Base-by-base conservation (phyloP, 1,140 invertebrate species). In the Gryon sp. region DNA sequence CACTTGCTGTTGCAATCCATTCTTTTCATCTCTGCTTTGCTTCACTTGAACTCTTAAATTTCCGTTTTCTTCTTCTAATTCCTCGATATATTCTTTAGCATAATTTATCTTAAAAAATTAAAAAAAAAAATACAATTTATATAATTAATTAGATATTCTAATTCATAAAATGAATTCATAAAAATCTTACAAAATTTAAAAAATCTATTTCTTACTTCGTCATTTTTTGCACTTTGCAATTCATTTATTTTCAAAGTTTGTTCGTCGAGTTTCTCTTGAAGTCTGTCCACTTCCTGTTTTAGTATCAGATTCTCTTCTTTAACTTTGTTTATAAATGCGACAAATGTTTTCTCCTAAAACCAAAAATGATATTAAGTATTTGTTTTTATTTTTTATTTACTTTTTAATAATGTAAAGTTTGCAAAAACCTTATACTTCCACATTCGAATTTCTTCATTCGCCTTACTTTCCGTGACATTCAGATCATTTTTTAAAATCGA, bases 351-450 rank as follows among this genome's bases (percentile, higher is more conserved):
- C 11, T 68, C 62, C 62, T 48, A 30, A 28, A 30, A 12, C 16
- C 22, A 43, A 5, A 15, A 59, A 15, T 8, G 3, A 41, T 4
- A 15, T 11, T 15, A 15, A 40, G 9, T 15, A 14, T 15, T 8
- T 74, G n/a, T n/a, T n/a, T n/a, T n/a, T n/a, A n/a, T n/a, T n/a
- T n/a, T n/a, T n/a, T n/a, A n/a, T n/a, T n/a, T n/a, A n/a, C n/a
- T n/a, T n/a, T n/a, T n/a, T n/a, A n/a, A n/a, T n/a, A n/a, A n/a
- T n/a, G n/a, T n/a, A n/a, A n/a, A n/a, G n/a, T n/a, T n/a, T n/a
- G n/a, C n/a, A n/a, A n/a, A n/a, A n/a, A 85, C 85, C 80, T 76
- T 82, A 9, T 81, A 76, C 24, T 81, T 78, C 20, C 82, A 79
- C 14, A 80, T 55, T 6, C 30, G 66, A 63, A 82, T 79, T 38